phyloP scores from a whole-genome alignment of 1,140 invertebrate species.

The Pseudobourletiella spinata region DNA sequence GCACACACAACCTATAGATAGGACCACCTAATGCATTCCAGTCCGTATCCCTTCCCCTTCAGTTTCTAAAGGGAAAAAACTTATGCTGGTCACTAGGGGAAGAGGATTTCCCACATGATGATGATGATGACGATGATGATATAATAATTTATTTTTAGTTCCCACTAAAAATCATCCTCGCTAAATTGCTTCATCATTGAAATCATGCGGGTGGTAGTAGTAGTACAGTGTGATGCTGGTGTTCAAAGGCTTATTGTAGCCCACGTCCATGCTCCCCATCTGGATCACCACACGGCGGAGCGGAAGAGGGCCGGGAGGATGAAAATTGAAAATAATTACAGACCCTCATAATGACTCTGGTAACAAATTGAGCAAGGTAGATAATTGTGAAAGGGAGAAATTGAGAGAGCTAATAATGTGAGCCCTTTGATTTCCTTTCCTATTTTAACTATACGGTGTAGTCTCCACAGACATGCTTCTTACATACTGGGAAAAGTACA shows the following conservation, averaged over 20 bases:
- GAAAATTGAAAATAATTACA: slow-evolving; percentile 31
- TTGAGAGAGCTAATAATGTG: not conserved
- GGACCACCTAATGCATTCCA: not conserved
- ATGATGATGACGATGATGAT: too few species aligned
- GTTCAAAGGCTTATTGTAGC: too few species aligned
- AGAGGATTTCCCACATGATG: too few species aligned
- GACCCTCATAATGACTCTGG: slow-evolving; percentile 17
- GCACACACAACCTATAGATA: not conserved
- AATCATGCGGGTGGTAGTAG: too few species aligned
- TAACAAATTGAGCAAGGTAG: slow-evolving; percentile 1
- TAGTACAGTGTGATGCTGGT: too few species aligned
- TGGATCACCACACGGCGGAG: not conserved
- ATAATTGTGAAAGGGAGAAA: not conserved
- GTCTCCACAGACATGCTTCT: too few species aligned
- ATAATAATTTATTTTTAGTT: too few species aligned
- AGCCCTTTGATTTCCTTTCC: not conserved
- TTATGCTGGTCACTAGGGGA: not conserved
- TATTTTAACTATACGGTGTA: too few species aligned
- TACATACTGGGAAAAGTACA: not conserved
- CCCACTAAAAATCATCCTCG: too few species aligned
- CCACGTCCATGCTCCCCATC: not conserved
- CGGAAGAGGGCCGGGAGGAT: slow-evolving; percentile 4
- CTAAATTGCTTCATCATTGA: too few species aligned
- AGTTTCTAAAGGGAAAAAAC: not conserved
- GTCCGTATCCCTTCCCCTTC: not conserved